Conservation (phyloP, 2,113 vertebrate genomes). For the Rattus norvegicus region DNA sequence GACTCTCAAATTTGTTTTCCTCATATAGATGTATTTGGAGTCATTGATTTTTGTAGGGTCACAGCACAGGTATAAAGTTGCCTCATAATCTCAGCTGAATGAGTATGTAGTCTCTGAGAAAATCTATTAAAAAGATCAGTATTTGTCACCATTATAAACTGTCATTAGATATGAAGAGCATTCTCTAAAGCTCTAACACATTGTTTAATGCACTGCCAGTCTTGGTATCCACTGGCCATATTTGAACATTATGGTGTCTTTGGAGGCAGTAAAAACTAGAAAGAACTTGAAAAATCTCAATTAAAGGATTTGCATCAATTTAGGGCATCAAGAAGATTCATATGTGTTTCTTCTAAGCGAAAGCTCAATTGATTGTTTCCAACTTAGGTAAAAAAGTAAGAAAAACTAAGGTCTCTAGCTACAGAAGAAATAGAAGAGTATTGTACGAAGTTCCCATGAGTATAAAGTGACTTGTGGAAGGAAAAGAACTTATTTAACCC, state of each 20-base stretch:
- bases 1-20: no score
- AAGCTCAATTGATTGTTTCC: neutral
- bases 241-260: neutral
- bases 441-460: neutral
- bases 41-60: no score
- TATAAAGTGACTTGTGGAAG: neutral
- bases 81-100: neutral
- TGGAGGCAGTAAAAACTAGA: neutral
- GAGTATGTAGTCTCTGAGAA: neutral
- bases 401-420: neutral
- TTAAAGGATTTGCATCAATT: conserved; percentile 42
- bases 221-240: neutral
- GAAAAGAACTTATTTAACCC: neutral
- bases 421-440: neutral
- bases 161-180: neutral
- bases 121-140: neutral
- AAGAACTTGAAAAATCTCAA: conserved; percentile 48
- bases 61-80: no score
- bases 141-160: neutral
- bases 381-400: conserved; percentile 15
- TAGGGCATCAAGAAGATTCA: neutral
- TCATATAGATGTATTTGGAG: no score
- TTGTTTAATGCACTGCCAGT: neutral
- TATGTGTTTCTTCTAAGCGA: conserved; percentile 38
- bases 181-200: neutral